A percentile compares a stretch with the other conserved stretches of the same genome.
These are phyloP conservation scores for Diadegma fenestrale DNA, from an alignment of 2,888 invertebrate species.

Conservation along the genomic window DNA sequence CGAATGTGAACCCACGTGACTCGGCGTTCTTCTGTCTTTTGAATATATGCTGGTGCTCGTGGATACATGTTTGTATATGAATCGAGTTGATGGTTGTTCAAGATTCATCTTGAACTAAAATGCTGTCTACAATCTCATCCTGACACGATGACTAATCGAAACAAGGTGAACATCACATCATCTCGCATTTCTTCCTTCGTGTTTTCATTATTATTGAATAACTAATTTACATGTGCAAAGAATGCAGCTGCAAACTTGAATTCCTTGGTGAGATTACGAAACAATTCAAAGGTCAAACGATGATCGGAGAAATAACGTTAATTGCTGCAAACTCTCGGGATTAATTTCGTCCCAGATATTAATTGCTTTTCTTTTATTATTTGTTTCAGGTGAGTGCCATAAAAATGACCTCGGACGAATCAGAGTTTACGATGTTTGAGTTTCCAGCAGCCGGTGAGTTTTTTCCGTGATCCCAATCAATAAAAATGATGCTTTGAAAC, in stretches of 20 bases:
- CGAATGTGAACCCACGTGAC: conserved; percentile 55
- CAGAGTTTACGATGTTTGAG: neutral
- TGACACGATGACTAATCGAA: conserved; percentile 48
- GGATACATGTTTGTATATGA: conserved; percentile 3
- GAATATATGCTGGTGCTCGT: conserved; percentile 2
- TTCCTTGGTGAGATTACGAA: neutral
- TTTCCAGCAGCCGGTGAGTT: neutral
- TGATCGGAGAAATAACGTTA: neutral
- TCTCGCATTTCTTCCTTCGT: conserved; percentile 3
- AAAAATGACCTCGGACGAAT: neutral
- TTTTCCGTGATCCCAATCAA: neutral
- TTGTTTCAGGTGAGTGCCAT: conserved; percentile 58
- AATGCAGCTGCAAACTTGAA: neutral
- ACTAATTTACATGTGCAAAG: neutral
- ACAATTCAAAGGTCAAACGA: neutral
- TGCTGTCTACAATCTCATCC: conserved; percentile 49
- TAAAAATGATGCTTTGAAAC: neutral
- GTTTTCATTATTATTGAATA: neutral
- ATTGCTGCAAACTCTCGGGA: neutral
- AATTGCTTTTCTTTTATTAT: conserved; percentile 19
- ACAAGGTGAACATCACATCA: neutral
- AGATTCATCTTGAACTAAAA: conserved; percentile 36
- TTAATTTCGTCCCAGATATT: neutral
- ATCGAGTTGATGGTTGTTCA: conserved; percentile 24
- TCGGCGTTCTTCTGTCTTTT: conserved; percentile 45